Conservation (phyloP, 2,113 vertebrate species). For the Cynopterus brachyotis region DNA sequence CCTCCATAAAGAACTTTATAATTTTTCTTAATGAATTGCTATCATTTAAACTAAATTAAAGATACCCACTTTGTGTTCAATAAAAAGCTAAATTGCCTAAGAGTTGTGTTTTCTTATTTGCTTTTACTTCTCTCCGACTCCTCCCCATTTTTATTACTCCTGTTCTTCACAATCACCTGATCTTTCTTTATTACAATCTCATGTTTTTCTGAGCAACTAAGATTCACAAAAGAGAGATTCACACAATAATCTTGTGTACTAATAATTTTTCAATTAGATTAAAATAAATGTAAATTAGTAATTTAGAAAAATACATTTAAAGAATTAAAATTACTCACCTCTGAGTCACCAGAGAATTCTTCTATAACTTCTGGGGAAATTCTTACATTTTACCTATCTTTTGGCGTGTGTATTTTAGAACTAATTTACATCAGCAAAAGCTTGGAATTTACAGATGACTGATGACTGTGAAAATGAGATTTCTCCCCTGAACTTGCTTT, state of each 20-base stretch:
- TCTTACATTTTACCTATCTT: conserved; percentile 11
- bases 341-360: conserved; percentile 47
- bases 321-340: conserved; percentile 64
- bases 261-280: conserved; percentile 60
- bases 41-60: conserved; percentile 18
- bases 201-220: conserved; percentile 4
- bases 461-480: conserved; percentile 73
- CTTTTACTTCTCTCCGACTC: background rate
- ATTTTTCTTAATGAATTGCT: background rate
- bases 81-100: background rate
- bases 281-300: conserved; percentile 68
- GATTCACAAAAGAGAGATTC: background rate
- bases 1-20: background rate
- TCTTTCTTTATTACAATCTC: background rate
- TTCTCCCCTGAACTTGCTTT: conserved; percentile 65
- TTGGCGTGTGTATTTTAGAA: conserved; percentile 51
- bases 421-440: conserved; percentile 59
- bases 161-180: background rate
- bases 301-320: conserved; percentile 52
- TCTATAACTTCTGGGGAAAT: background rate
- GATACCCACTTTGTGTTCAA: background rate
- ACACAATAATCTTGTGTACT: conserved; percentile 23
- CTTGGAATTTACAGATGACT: conserved; percentile 66
- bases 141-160: background rate
- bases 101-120: background rate